Conservation (phyloP, 2,113 vertebrate genomes). For the Bubo blakistoni region DNA sequence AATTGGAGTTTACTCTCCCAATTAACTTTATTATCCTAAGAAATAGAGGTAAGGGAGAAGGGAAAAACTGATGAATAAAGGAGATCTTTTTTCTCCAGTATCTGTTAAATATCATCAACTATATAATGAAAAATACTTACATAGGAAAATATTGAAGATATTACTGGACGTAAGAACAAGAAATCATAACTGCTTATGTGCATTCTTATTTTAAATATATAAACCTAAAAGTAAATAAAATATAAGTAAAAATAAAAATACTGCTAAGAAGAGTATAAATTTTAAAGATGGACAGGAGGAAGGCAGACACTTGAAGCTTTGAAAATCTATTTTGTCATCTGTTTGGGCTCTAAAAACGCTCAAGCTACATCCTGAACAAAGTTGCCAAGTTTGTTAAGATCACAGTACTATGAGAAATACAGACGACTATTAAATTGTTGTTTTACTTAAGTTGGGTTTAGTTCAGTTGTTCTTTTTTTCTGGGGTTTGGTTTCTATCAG, state of each 20-base stretch:
- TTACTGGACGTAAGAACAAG: not conserved
- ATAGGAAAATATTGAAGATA: not conserved
- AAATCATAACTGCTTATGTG: not conserved
- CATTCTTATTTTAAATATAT: not conserved
- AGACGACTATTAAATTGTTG: not conserved
- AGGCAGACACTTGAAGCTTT: not conserved
- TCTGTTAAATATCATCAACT: not conserved
- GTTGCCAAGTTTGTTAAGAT: not conserved
- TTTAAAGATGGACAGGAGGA: not conserved
- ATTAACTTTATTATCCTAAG: not conserved
- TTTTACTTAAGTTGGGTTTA: not conserved
- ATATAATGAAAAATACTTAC: not conserved
- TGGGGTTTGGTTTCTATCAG: not conserved
- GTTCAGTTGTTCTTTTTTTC: not conserved
- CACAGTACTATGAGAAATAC: not conserved
- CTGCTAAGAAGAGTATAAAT: not conserved
- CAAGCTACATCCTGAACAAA: not conserved
- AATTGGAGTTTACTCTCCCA: not conserved
- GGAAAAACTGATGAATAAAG: not conserved
- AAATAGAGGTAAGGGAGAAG: not conserved
- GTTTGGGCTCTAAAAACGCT: not conserved
- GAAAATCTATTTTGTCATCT: not conserved
- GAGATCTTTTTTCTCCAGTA: not conserved
- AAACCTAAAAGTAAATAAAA: not conserved
- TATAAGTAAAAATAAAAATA: not conserved